These are phyloP conservation scores for Patella caerulea DNA, from an alignment of 2,888 invertebrate genomes.

Conservation along the genomic window DNA sequence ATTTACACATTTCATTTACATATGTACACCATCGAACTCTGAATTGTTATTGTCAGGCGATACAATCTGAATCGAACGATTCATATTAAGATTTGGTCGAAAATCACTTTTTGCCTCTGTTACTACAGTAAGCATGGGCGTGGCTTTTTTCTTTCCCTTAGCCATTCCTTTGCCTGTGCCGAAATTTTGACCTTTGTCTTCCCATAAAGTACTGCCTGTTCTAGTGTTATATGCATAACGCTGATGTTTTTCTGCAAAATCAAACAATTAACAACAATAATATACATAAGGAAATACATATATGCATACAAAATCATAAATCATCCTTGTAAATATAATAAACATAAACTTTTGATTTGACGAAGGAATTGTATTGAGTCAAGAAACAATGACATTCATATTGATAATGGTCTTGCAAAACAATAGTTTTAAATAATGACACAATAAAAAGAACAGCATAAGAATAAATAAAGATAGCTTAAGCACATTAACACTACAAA, in stretches of 20 bases:
- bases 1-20: too few relatives aligned
- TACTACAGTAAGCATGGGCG: neutral
- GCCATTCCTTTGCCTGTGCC: neutral
- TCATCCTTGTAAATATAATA: too few relatives aligned
- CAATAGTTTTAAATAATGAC: constrained; percentile 78
- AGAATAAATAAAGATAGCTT: too few relatives aligned
- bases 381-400: constrained; percentile 82
- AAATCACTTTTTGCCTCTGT: neutral
- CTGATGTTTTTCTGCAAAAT: constrained; percentile 12
- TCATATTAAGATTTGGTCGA: neutral
- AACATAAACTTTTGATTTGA: too few relatives aligned
- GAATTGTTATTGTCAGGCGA: neutral
- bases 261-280: neutral
- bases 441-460: constrained; percentile 79
- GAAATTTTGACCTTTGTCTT: constrained; percentile 2
- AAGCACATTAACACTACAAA: too few relatives aligned
- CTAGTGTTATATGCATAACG: constrained; percentile 13
- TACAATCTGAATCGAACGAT: neutral
- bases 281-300: neutral
- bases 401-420: constrained; percentile 90
- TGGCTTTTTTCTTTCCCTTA: neutral
- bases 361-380: too few relatives aligned
- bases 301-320: too few relatives aligned
- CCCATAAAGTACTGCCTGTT: constrained; percentile 11
- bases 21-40: too few relatives aligned